phyloP scores from a whole-genome alignment of 2,797 vertebrate species.

The Eidolon dupreanum region DNA sequence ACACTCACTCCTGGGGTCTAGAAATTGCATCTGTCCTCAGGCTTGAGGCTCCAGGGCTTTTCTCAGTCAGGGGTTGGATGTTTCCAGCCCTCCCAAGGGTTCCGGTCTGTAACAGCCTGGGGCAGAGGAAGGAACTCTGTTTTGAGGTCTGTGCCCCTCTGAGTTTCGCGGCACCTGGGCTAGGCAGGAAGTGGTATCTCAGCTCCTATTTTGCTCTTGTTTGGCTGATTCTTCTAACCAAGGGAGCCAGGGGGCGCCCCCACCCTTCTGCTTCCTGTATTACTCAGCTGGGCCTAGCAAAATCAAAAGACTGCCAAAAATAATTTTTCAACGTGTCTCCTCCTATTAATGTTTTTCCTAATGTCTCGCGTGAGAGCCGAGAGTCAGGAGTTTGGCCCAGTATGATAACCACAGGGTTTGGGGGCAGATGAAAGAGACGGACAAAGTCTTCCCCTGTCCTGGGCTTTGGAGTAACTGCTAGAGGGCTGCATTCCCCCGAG shows the following conservation, averaged over 20 bases:
- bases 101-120: background rate
- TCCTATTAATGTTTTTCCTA: conserved; percentile 61
- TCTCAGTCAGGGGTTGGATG: background rate
- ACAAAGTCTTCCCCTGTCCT: conserved; percentile 51
- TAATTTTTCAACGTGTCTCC: conserved; percentile 64
- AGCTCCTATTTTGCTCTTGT: conserved; percentile 66
- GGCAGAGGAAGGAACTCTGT: background rate
- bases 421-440: conserved; percentile 14
- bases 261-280: conserved; percentile 73
- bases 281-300: conserved; percentile 67
- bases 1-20: background rate
- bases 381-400: conserved; percentile 42
- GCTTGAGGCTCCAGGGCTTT: background rate
- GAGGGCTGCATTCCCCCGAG: background rate
- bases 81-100: background rate
- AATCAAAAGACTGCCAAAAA: conserved; percentile 65
- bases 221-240: conserved; percentile 59
- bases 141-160: background rate
- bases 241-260: conserved; percentile 28
- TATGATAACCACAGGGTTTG: conserved; percentile 35
- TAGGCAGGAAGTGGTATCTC: conserved; percentile 67
- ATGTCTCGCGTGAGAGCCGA: background rate
- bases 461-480: background rate
- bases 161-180: background rate
- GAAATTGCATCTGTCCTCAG: background rate